phyloP scores from a whole-genome alignment of 2,797 vertebrate genomes.

The Psittacula derbiana region DNA sequence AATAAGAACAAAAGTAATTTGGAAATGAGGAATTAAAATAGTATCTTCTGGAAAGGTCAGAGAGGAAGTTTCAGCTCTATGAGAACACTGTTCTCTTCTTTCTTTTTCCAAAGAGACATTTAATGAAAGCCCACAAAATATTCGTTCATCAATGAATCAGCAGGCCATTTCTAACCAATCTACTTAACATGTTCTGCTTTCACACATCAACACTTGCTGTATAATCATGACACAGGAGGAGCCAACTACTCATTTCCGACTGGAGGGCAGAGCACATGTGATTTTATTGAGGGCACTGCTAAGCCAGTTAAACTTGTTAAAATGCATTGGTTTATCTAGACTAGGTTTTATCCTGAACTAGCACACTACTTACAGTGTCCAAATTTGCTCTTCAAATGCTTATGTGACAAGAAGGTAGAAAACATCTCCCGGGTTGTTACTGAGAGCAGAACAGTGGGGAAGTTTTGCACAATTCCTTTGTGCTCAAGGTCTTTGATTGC shows the following conservation, averaged over 20 bases:
- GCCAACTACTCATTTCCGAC: background rate
- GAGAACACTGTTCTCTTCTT: background rate
- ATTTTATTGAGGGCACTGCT: background rate
- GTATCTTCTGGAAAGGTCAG: constrained; percentile 44
- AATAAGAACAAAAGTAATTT: constrained; percentile 21
- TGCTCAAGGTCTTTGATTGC: background rate
- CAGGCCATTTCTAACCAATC: background rate
- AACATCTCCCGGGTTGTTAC: background rate
- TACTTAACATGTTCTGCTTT: background rate
- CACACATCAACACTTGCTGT: background rate
- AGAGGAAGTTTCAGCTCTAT: constrained; percentile 3
- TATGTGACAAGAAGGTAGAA: background rate
- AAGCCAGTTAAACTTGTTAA: background rate
- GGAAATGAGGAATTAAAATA: constrained; percentile 19
- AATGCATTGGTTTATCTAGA: background rate
- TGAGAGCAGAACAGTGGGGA: background rate
- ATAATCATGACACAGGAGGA: background rate
- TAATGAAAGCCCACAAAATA: constrained; percentile 17
- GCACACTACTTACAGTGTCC: background rate
- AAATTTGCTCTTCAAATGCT: background rate
- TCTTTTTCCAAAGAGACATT: background rate
- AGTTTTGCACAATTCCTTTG: background rate
- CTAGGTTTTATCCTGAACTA: background rate
- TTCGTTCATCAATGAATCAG: constrained; percentile 11
- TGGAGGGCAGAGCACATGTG: background rate